Percentiles rank a stretch among this genome's conserved stretches.
These are phyloP conservation scores for Vipera latastei DNA, from an alignment of 2,797 vertebrate species.

Conservation along the genomic window DNA sequence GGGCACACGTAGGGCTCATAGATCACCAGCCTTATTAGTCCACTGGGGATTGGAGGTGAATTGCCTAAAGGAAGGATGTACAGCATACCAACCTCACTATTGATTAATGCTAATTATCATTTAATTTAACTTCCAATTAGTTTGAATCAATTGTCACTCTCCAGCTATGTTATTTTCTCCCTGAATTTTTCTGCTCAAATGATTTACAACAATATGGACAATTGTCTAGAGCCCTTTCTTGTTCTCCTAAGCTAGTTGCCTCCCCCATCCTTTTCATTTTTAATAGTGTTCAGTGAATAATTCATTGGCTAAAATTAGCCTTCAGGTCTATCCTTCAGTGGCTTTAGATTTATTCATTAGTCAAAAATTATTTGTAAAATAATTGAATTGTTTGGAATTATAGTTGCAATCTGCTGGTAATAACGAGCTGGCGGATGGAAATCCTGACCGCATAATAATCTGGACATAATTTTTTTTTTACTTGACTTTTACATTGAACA, in stretches of 20 bases:
- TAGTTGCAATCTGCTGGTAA: neutral
- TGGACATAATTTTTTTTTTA: neutral
- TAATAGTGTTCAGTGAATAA: slow-evolving; percentile 49
- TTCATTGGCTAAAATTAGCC: slow-evolving; percentile 50
- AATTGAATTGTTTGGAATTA: slow-evolving; percentile 12
- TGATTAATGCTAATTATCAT: slow-evolving; percentile 69
- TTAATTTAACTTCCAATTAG: slow-evolving; percentile 70
- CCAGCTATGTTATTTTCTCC: slow-evolving; percentile 30
- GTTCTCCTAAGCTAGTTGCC: slow-evolving; percentile 47
- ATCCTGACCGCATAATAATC: neutral
- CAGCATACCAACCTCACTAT: slow-evolving; percentile 56
- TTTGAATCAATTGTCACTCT: slow-evolving; percentile 67
- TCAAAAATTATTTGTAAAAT: slow-evolving; percentile 43
- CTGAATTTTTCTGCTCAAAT: slow-evolving; percentile 15
- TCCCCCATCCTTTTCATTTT: slow-evolving; percentile 43
- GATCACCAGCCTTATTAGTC: slow-evolving; percentile 60
- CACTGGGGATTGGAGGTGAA: slow-evolving; percentile 58
- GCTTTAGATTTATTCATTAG: slow-evolving; percentile 27
- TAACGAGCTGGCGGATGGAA: neutral
- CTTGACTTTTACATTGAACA: neutral
- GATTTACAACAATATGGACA: slow-evolving; percentile 42
- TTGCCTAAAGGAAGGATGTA: slow-evolving; percentile 55
- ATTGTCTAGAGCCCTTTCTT: slow-evolving; percentile 53
- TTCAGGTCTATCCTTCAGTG: slow-evolving; percentile 27
- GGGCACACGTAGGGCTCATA: slow-evolving; percentile 42